Base-by-base conservation (phyloP, 1,140 invertebrate species). In the Ptiloglossa arizonensis region DNA sequence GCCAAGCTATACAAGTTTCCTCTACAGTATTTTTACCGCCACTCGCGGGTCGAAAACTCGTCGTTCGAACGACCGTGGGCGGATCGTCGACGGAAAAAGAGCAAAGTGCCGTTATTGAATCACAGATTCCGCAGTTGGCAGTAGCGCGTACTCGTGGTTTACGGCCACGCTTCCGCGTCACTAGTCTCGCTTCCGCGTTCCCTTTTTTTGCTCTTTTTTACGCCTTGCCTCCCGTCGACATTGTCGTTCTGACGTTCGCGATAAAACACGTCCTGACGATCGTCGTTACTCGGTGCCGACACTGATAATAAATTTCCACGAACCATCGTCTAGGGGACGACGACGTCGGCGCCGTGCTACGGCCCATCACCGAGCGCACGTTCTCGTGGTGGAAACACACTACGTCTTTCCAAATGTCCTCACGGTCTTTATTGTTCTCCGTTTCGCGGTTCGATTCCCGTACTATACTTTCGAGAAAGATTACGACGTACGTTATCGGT, bases 221-320 rank as follows among this genome's bases (percentile, higher is more conserved):
- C 24, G 41, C 29, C 19, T 24, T n/a, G 2, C 41, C 35, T 35
- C 38, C 67, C 69, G 32, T 57, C 69, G 52, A 68, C 67, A 17
- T 52, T 54, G 38, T 56, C 44, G 54, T 2, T 57, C 27, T 29
- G 59, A 74, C 52, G 64, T 52, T 19, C 54, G 60, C 64, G 76
- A 85, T 83, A 85, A 85, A 85, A 69, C 52, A 63, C 71, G 57
- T 70, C 38, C 13, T 52, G 50, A 81, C 57, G 78, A 84, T 85
- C 62, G 64, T 67, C 67, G 67, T 78, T 83, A 66, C 66, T 68
- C 50, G 15, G 50, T 29, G 5, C 29, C 52, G 72, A 79, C 57
- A 57, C 62, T n/a, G 32, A 77, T 77, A 68, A 82, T 83, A 83
- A 83, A 83, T 82, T 69, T 79, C 50, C 48, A 11, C 11, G 44